A percentile compares a stretch with the other conserved stretches of the same genome.
Evolutionary conservation across 2,797 vertebrate species (phyloP).

Genomic region (Tolypeutes matacus): DNA sequence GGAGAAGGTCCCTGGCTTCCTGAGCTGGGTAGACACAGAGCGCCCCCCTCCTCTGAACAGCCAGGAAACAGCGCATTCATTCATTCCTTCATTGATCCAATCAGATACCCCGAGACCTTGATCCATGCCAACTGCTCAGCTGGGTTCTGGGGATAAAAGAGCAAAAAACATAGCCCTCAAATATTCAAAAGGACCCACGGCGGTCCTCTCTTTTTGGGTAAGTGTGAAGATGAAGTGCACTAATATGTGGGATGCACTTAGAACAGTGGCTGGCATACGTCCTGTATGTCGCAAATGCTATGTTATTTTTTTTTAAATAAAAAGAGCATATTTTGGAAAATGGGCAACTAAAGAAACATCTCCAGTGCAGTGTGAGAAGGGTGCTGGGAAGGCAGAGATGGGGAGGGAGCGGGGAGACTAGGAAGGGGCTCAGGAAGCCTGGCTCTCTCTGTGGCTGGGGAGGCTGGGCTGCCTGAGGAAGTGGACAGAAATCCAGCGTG

Average conservation of each 20-base stretch:
- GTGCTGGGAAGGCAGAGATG: rapidly evolving
- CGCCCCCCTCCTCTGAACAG: not conserved
- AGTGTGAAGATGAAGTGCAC: not conserved
- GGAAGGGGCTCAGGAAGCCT: not conserved
- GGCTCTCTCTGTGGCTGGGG: not conserved
- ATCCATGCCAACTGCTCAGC: not conserved
- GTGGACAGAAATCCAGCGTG: not conserved
- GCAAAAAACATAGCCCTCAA: not conserved
- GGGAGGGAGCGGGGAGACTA: rapidly evolving
- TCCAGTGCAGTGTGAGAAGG: not conserved
- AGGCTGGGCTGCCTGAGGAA: rapidly evolving
- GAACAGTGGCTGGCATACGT: not conserved
- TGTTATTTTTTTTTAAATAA: not conserved
- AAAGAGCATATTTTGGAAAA: not conserved
- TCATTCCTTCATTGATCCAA: not conserved
- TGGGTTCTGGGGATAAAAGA: not conserved
- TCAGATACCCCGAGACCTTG: not conserved
- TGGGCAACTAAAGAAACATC: not conserved
- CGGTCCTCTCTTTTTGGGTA: not conserved
- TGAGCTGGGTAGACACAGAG: rapidly evolving
- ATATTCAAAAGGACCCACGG: too few species aligned
- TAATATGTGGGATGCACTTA: not conserved
- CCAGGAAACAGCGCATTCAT: not conserved
- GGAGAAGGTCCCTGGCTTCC: too few species aligned
- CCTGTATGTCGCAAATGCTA: too few species aligned